phyloP scores from a whole-genome alignment of 2,888 invertebrate species.

The Drosophila mulleri region DNA sequence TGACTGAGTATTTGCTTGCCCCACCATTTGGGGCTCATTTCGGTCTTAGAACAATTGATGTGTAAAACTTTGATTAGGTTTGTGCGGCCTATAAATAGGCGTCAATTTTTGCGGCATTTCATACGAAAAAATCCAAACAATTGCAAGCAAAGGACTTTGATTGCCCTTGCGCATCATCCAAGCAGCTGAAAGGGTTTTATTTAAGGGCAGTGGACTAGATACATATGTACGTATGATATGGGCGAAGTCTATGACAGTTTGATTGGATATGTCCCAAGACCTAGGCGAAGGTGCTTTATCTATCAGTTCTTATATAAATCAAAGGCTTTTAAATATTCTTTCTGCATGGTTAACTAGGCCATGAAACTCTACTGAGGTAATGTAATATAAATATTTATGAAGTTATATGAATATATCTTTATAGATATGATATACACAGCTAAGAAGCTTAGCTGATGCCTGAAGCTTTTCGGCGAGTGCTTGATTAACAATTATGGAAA shows the following conservation, averaged over 20 bases:
- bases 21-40: conserved; percentile 25
- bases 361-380: no score
- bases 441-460: no score
- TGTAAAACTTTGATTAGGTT: conserved; percentile 76
- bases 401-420: no score
- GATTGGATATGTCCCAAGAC: not conserved
- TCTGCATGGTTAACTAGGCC: no score
- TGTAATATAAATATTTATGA: no score
- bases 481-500: no score
- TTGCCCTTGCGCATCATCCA: not conserved
- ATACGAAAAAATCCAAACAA: conserved; percentile 28
- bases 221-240: not conserved
- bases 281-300: no score
- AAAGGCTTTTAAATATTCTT: no score
- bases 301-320: no score
- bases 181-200: conserved; percentile 8
- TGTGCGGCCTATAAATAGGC: conserved; percentile 46
- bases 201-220: not conserved
- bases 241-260: no score
- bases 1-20: conserved; percentile 15
- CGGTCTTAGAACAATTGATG: conserved; percentile 66
- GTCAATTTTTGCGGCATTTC: conserved; percentile 13
- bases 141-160: conserved; percentile 35
- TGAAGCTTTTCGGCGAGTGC: no score
- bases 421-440: no score